A percentile compares a stretch with the other conserved stretches of the same genome.
These are phyloP conservation scores for Antennarius maculatus DNA, from an alignment of 2,797 vertebrate species.

Conservation along the genomic window DNA sequence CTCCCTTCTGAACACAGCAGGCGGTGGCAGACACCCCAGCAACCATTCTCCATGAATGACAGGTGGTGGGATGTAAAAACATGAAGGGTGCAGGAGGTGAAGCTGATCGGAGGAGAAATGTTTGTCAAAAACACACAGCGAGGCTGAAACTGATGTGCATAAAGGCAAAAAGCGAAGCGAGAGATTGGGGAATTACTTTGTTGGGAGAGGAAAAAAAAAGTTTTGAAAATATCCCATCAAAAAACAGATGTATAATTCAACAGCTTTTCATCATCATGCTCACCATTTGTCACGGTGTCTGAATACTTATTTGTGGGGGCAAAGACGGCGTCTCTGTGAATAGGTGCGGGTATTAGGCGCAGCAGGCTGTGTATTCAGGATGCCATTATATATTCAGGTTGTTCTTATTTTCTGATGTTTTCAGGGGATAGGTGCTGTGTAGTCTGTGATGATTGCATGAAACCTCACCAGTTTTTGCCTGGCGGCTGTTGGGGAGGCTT, in stretches of 20 bases:
- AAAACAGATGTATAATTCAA: constrained; percentile 72
- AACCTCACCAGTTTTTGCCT: constrained; percentile 72
- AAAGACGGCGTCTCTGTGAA: constrained; percentile 45
- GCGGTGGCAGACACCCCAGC: constrained; percentile 61
- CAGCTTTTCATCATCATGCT: constrained; percentile 64
- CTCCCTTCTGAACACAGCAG: constrained; percentile 68
- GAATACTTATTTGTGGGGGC: constrained; percentile 55
- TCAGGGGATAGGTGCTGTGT: constrained; percentile 60
- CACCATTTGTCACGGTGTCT: constrained; percentile 62
- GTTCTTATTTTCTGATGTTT: constrained; percentile 73
- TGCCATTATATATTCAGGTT: constrained; percentile 65
- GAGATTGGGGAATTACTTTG: constrained; percentile 43
- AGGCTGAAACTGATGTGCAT: constrained; percentile 43
- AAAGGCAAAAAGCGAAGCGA: constrained; percentile 30
- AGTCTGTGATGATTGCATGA: constrained; percentile 67
- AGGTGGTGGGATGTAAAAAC: constrained; percentile 65
- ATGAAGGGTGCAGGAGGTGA: constrained; percentile 54
- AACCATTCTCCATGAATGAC: constrained; percentile 54
- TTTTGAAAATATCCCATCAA: constrained; percentile 66
- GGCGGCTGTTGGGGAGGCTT: constrained; percentile 77
- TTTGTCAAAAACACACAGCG: constrained; percentile 51
- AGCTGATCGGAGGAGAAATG: constrained; percentile 60
- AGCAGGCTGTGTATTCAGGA: constrained; percentile 63
- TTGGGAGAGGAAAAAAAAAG: constrained; percentile 4
- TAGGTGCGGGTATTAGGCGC: constrained; percentile 58